Conservation (phyloP, 1,140 invertebrate genomes). For the Aphelinus certus region DNA sequence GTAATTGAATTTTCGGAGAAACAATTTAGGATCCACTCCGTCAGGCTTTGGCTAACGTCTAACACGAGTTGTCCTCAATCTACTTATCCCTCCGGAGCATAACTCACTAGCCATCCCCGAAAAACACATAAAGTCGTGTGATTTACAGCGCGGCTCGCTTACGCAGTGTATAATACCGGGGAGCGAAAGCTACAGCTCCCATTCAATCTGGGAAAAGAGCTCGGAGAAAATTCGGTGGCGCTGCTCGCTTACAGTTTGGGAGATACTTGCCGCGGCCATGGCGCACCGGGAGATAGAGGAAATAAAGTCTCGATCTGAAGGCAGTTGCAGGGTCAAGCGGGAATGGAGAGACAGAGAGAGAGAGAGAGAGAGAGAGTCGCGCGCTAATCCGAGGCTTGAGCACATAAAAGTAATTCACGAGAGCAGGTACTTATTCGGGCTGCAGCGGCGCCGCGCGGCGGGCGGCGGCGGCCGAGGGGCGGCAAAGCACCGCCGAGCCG, state of each 20-base stretch:
- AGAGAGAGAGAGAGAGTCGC: neutral
- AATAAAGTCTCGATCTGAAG: conserved; percentile 9
- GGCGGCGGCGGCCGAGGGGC: conserved; percentile 34
- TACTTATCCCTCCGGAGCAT: neutral
- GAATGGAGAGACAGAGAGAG: too few species aligned
- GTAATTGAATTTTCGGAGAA: too few species aligned
- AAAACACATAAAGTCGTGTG: neutral
- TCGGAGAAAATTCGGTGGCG: conserved; percentile 2
- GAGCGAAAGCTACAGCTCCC: neutral
- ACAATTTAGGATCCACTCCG: too few species aligned
- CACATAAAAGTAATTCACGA: conserved; percentile 18
- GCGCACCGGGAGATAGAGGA: conserved; percentile 8
- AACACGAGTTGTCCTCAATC: neutral
- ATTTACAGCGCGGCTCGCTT: neutral
- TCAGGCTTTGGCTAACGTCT: too few species aligned
- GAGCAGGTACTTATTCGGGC: conserved; percentile 2
- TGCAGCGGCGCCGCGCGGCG: conserved; percentile 17
- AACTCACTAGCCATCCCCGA: neutral
- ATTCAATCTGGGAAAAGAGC: conserved; percentile 10
- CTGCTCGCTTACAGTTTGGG: neutral
- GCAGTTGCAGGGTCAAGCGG: neutral
- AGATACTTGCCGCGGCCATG: neutral
- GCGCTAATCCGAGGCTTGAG: conserved; percentile 11
- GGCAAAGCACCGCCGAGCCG: conserved; percentile 41
- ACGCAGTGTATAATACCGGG: conserved; percentile 9